These are phyloP conservation scores for Listrodromus nycthemerus DNA, from an alignment of 2,888 invertebrate genomes.

Conservation along the genomic window DNA sequence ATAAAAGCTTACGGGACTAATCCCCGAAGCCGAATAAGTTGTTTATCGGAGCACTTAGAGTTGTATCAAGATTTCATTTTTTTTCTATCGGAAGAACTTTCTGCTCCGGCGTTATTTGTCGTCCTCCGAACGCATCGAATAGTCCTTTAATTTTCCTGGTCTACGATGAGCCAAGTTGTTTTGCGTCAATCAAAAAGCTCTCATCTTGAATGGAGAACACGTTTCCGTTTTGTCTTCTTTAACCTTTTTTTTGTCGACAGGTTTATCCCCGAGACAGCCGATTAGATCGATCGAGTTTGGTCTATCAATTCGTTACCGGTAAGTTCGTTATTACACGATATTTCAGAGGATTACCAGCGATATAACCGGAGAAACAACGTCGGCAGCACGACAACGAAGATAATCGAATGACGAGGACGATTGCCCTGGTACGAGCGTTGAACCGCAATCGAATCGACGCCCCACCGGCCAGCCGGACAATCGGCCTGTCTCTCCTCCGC, in stretches of 20 bases:
- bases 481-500: constrained; percentile 7
- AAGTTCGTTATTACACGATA: constrained; percentile 5
- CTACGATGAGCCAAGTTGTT: too few relatives aligned
- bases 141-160: too few relatives aligned
- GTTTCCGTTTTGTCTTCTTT: neutral
- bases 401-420: constrained; percentile 46
- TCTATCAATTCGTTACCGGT: neutral
- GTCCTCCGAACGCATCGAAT: too few relatives aligned
- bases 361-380: constrained; percentile 8
- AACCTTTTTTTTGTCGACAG: neutral
- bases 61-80: neutral
- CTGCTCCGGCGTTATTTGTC: too few relatives aligned
- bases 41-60: neutral
- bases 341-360: neutral
- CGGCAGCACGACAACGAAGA: constrained; percentile 22
- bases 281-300: neutral
- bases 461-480: constrained; percentile 3
- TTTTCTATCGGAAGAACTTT: too few relatives aligned
- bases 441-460: constrained; percentile 51
- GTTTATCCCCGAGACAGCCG: neutral
- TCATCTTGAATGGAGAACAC: neutral
- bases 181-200: too few relatives aligned
- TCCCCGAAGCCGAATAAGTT: neutral
- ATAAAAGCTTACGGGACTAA: neutral
- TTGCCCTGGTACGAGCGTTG: constrained; percentile 19